phyloP scores from a whole-genome alignment of 2,888 invertebrate species.

The Eueremaeus valkanovi region DNA sequence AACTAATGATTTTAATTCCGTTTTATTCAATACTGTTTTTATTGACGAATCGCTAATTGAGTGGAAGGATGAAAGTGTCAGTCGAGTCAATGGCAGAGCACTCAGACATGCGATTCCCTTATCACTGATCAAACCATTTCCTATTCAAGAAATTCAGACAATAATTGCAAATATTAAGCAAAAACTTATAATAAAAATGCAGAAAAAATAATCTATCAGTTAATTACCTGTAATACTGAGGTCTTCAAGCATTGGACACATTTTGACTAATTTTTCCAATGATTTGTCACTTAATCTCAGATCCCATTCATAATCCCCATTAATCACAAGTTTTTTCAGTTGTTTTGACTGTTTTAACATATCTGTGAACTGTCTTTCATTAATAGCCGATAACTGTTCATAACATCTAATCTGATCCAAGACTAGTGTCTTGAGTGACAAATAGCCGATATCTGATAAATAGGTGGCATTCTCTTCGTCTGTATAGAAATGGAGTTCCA shows the following conservation, averaged over 20 bases:
- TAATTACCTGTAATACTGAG: conserved; percentile 36
- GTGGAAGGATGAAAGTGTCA: conserved; percentile 33
- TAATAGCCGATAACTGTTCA: conserved; percentile 32
- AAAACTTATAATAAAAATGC: too few relatives aligned
- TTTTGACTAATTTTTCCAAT: conserved; percentile 3
- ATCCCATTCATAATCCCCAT: conserved; percentile 40
- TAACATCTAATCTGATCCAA: conserved; percentile 40
- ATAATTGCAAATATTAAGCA: background rate
- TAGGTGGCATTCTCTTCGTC: conserved; percentile 36
- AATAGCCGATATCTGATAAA: conserved; percentile 36
- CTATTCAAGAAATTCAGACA: background rate
- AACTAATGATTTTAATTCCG: background rate
- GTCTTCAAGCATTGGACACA: conserved; percentile 36
- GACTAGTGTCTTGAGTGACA: conserved; percentile 35
- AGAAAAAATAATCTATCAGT: too few relatives aligned
- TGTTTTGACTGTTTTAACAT: conserved; percentile 30
- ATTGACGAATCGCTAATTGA: conserved; percentile 26
- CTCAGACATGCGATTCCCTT: conserved; percentile 16
- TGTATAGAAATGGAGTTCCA: conserved; percentile 34
- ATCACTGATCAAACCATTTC: conserved; percentile 37
- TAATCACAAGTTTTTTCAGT: conserved; percentile 32
- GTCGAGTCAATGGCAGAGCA: conserved; percentile 1
- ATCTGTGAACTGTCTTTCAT: conserved; percentile 28
- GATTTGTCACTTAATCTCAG: conserved; percentile 37
- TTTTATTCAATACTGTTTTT: background rate